Base-by-base conservation (phyloP, 2,797 vertebrate species). In the Xenopus petersii region DNA sequence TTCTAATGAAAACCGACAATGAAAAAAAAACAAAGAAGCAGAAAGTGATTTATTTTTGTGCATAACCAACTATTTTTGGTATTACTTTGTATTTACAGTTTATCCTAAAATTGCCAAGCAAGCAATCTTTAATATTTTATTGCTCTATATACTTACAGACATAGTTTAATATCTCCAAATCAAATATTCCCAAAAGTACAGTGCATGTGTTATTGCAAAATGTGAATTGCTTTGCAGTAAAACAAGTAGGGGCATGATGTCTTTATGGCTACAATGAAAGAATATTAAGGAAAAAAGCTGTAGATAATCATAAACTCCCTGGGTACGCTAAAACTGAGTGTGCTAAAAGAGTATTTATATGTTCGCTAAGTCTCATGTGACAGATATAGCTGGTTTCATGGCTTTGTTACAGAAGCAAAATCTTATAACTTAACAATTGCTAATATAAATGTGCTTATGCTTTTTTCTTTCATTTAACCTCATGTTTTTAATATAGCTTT, bases 1-100 rank as follows among this genome's bases (percentile, higher is more conserved):
- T 87, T 83, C 79, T 67, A 78, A 77, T 73, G 7, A 79, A 83
- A 81, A 81, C 66, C 67, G 13, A 55, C n/a, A 65, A 59, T 30
- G 26, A 30, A 24, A 16, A 10, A 68, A 30, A 21, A 21, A 21
- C 36, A 42, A 42, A 42, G 36, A 42, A 42, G 26, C 2, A 42
- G 36, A 42, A 42, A 0, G 4, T 42, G 36, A 42, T 42, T 42
- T 42, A 42, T 42, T 42, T 75, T 10, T 67, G 62, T 58, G 26
- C 47, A 59, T 47, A 67, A 71, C 55, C n/a, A 58, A 47, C 59
- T 73, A 55, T 59, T 79, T 73, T 59, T 46, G 26, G 42, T 70
- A 79, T 74, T 79, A 26, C 54, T 69, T 4, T 61, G 58, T 49
- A 70, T 79, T 79, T 74, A 33, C 59, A 73, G 75, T 70, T 79